phyloP scores from a whole-genome alignment of 2,888 invertebrate species.

The Acleris literana region DNA sequence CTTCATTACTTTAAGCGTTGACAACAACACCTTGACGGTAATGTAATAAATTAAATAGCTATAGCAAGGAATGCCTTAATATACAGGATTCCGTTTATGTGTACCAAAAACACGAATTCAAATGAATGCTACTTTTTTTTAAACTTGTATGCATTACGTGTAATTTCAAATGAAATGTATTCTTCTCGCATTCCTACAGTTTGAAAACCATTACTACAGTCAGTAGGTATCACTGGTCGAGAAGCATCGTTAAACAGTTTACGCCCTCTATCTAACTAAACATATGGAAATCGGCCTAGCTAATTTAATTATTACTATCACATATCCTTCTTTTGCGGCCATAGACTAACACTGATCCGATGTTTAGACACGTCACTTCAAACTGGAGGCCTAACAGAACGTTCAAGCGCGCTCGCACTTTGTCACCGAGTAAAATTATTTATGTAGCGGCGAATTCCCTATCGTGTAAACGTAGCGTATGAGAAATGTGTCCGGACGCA shows the following conservation, averaged over 20 bases:
- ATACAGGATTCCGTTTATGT: too few species aligned
- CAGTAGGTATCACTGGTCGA: too few species aligned
- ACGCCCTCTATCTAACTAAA: too few species aligned
- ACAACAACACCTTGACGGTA: too few species aligned
- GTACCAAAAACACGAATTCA: too few species aligned
- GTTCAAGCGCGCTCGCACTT: conserved; percentile 15
- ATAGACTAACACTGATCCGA: conserved; percentile 2
- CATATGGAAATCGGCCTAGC: too few species aligned
- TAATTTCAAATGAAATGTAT: background rate
- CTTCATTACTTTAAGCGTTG: too few species aligned
- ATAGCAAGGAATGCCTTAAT: too few species aligned
- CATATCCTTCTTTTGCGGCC: conserved; percentile 17
- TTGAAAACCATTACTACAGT: too few species aligned
- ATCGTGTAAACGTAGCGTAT: conserved; percentile 67
- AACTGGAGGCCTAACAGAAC: conserved; percentile 15
- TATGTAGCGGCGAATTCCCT: conserved; percentile 73
- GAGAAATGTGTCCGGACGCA: conserved; percentile 65
- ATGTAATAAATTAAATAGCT: too few species aligned
- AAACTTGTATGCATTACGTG: background rate
- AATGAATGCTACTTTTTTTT: too few species aligned
- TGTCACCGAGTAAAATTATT: conserved; percentile 52
- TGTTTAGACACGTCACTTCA: conserved; percentile 35
- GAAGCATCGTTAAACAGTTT: too few species aligned
- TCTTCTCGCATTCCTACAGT: background rate
- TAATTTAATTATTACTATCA: conserved; percentile 7